phyloP scores from a whole-genome alignment of 2,797 vertebrate species.

The Champsocephalus esox region DNA sequence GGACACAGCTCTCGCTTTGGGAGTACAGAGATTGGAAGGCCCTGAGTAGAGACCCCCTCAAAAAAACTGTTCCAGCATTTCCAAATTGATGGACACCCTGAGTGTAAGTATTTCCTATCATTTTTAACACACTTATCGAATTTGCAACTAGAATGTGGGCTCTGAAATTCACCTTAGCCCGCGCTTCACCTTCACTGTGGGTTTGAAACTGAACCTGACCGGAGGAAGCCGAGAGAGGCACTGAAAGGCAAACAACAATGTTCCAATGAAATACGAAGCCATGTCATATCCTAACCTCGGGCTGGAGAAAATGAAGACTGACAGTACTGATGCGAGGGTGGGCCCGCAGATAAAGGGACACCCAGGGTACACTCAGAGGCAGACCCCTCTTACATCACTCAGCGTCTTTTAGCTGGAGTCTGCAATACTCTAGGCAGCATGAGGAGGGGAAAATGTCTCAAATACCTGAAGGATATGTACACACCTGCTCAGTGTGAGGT shows the following conservation, averaged over 20 bases:
- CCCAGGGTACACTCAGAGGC: slow-evolving; percentile 39
- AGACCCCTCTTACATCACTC: slow-evolving; percentile 60
- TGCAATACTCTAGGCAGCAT: slow-evolving; percentile 1
- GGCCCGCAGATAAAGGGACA: slow-evolving; percentile 57
- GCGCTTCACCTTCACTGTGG: slow-evolving; percentile 30
- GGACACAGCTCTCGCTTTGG: no score
- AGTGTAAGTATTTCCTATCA: slow-evolving; percentile 7
- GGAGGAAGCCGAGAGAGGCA: slow-evolving; percentile 45
- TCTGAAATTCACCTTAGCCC: slow-evolving; percentile 42
- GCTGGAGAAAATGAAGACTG: slow-evolving; percentile 64
- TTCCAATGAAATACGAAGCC: slow-evolving; percentile 49
- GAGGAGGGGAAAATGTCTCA: slow-evolving; percentile 58
- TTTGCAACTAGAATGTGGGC: slow-evolving; percentile 4
- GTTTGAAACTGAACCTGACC: slow-evolving; percentile 68
- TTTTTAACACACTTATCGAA: slow-evolving; percentile 42
- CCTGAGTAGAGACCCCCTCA: no score
- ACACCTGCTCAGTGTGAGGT: slow-evolving; percentile 70
- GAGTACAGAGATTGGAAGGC: no score
- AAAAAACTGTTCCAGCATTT: not conserved
- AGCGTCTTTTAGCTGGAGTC: slow-evolving; percentile 29
- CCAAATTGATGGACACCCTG: not conserved
- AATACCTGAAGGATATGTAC: slow-evolving; percentile 75
- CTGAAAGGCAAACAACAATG: slow-evolving; percentile 40
- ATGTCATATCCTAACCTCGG: slow-evolving; percentile 30
- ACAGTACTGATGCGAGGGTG: slow-evolving; percentile 51